phyloP scores from a whole-genome alignment of 2,113 vertebrate genomes.

The Xiphias gladius region DNA sequence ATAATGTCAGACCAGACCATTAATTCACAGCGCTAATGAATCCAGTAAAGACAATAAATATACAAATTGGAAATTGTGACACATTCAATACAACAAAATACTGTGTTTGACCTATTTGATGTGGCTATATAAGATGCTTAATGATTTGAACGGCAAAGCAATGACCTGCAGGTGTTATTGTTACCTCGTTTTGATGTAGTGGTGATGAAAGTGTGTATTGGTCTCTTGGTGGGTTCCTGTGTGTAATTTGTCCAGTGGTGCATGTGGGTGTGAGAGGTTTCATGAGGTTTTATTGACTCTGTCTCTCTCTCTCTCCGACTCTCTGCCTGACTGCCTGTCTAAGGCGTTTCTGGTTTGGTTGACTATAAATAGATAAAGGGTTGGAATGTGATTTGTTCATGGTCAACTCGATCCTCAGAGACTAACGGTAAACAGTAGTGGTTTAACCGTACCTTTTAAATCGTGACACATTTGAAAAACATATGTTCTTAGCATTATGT shows the following conservation, averaged over 20 bases:
- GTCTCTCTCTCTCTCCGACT: conserved; percentile 29
- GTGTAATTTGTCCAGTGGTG: conserved; percentile 40
- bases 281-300: conserved; percentile 62
- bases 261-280: conserved; percentile 42
- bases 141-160: background rate
- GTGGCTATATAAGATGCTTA: background rate
- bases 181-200: background rate
- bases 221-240: conserved; percentile 20
- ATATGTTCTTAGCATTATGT: background rate
- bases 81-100: background rate
- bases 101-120: conserved; percentile 1
- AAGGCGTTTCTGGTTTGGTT: conserved; percentile 15
- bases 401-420: background rate
- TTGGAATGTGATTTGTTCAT: conserved; percentile 22
- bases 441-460: background rate
- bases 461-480: background rate
- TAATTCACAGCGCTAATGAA: conserved; percentile 8
- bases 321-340: conserved; percentile 41
- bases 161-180: conserved; percentile 19
- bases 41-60: conserved; percentile 33
- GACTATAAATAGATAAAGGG: conserved; percentile 44
- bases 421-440: background rate
- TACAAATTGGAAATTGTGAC: background rate
- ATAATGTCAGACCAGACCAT: conserved; percentile 1
- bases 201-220: conserved; percentile 20